phyloP scores from a whole-genome alignment of 2,888 invertebrate species.

The Tinea semifulvella region DNA sequence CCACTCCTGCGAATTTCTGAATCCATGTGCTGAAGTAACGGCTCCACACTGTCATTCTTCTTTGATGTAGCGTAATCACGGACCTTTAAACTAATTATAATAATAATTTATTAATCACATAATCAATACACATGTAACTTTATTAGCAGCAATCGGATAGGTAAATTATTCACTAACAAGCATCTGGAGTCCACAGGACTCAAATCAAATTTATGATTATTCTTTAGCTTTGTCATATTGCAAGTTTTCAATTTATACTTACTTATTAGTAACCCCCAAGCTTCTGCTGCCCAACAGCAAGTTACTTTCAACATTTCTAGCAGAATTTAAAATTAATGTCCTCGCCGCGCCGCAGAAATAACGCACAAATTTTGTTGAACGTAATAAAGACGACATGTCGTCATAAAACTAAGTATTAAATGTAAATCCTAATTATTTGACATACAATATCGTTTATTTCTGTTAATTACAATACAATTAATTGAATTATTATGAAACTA shows the following conservation, averaged over 20 bases:
- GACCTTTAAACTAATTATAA: constrained; percentile 62
- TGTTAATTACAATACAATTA: neutral
- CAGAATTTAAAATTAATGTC: constrained; percentile 72
- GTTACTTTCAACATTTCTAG: constrained; percentile 70
- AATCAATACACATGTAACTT: too few species aligned
- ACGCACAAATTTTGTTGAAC: constrained; percentile 78
- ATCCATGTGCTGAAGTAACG: constrained; percentile 73
- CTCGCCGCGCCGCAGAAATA: constrained; percentile 77
- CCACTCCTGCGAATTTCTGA: constrained; percentile 75
- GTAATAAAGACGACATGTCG: constrained; percentile 71
- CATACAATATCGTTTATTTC: neutral
- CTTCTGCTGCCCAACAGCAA: constrained; percentile 52
- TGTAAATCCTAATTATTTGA: neutral
- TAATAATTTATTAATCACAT: too few species aligned
- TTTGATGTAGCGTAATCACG: constrained; percentile 63
- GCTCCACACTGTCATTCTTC: constrained; percentile 70
- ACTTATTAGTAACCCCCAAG: constrained; percentile 47
- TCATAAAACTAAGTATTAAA: neutral
- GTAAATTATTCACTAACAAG: too few species aligned
- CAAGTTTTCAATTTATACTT: constrained; percentile 27
- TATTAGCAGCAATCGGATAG: too few species aligned
- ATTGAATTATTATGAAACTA: neutral
- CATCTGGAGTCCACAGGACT: too few species aligned
- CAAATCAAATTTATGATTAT: neutral
- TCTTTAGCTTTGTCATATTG: neutral